Evolutionary conservation across 2,888 invertebrate genomes (phyloP).

Genomic region (Labia minor): DNA sequence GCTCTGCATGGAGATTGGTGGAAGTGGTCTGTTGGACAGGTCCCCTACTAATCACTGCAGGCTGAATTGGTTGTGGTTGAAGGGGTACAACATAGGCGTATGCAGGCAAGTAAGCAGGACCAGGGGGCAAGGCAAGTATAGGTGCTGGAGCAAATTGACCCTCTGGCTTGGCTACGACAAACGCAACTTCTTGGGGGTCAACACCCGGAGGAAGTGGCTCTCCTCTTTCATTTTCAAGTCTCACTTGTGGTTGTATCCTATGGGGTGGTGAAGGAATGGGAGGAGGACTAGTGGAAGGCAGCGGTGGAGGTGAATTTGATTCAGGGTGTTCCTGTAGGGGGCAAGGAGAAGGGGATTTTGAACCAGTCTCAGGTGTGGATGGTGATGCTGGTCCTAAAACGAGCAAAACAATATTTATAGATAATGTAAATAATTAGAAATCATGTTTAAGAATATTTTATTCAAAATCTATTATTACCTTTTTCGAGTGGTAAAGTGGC

Average conservation of each 20-base stretch:
- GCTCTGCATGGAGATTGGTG: slow-evolving; percentile 38
- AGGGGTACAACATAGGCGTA: slow-evolving; percentile 31
- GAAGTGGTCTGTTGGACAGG: slow-evolving; percentile 23
- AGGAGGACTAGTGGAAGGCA: slow-evolving; percentile 28
- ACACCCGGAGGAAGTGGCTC: slow-evolving; percentile 47
- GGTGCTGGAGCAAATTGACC: slow-evolving; percentile 16
- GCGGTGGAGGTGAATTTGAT: slow-evolving; percentile 28
- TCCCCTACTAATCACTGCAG: slow-evolving; percentile 29
- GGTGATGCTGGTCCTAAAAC: slow-evolving; percentile 15
- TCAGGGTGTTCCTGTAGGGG: slow-evolving; percentile 29
- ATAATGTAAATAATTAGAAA: no score
- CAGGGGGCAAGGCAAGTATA: slow-evolving; percentile 31
- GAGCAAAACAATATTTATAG: background rate
- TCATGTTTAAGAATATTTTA: background rate
- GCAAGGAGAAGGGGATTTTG: slow-evolving; percentile 24
- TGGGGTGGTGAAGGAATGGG: slow-evolving; percentile 27
- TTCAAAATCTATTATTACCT: background rate
- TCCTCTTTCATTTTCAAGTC: slow-evolving; percentile 23
- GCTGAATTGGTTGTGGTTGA: slow-evolving; percentile 4
- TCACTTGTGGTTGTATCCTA: slow-evolving; percentile 24
- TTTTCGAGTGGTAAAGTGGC: background rate
- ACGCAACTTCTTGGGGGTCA: slow-evolving; percentile 38
- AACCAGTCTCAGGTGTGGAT: slow-evolving; percentile 15
- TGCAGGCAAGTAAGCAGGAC: slow-evolving; percentile 34
- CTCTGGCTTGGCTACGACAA: slow-evolving; percentile 34